phyloP scores from a whole-genome alignment of 2,797 vertebrate genomes.

The Linurgus olivaceus region DNA sequence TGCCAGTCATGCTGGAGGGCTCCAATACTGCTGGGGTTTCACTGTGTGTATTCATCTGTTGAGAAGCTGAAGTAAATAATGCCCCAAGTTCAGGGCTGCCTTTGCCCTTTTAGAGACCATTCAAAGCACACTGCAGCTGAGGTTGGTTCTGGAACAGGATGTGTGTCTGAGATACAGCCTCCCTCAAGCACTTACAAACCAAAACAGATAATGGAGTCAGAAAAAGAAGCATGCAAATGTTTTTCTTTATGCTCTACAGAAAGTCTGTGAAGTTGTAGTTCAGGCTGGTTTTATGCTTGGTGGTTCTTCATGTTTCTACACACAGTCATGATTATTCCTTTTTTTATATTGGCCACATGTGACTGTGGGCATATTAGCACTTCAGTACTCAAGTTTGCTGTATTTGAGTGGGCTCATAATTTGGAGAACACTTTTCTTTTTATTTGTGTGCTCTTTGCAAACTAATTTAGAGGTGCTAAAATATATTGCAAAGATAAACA shows the following conservation, averaged over 20 bases:
- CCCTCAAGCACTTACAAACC: neutral
- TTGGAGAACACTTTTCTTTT: neutral
- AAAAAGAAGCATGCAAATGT: neutral
- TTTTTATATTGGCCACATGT: neutral
- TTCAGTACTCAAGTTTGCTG: accelerated
- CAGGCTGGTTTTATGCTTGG: neutral
- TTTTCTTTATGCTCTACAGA: neutral
- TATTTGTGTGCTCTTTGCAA: neutral
- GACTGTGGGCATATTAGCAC: neutral
- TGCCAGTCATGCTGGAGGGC: neutral
- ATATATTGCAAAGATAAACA: neutral
- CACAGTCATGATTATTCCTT: neutral
- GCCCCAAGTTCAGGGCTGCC: neutral
- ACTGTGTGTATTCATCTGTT: neutral
- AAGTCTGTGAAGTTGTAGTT: neutral
- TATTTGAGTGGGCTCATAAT: neutral
- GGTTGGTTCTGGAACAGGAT: neutral
- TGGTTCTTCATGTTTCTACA: neutral
- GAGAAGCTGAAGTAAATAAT: neutral
- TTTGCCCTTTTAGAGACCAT: neutral
- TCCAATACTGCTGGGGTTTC: neutral
- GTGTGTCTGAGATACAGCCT: neutral
- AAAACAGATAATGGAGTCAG: neutral
- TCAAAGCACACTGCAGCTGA: neutral
- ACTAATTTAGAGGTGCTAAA: neutral